phyloP scores from a whole-genome alignment of 2,797 vertebrate genomes.

The Anguilla anguilla region DNA sequence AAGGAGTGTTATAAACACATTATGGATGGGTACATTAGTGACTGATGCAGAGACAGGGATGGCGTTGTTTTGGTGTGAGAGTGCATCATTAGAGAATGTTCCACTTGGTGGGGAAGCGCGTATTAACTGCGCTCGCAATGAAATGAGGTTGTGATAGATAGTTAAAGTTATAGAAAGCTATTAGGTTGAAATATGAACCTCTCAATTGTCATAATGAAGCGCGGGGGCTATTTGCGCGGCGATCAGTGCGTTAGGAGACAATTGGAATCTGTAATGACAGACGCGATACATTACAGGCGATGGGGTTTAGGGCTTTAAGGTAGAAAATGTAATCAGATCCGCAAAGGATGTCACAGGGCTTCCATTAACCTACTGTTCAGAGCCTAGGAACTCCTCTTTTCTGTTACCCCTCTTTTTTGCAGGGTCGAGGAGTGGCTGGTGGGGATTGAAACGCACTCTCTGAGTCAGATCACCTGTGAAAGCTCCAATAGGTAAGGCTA shows the following conservation, averaged over 20 bases:
- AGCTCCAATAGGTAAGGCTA: background rate
- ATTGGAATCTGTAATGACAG: conserved; percentile 75
- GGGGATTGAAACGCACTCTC: conserved; percentile 37
- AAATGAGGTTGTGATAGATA: conserved; percentile 92
- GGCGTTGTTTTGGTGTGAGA: conserved; percentile 82
- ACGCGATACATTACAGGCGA: conserved; percentile 70
- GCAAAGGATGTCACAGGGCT: conserved; percentile 62
- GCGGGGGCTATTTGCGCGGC: conserved; percentile 75
- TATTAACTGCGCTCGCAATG: conserved; percentile 79
- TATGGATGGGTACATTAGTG: conserved; percentile 86
- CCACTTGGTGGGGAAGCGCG: conserved; percentile 83
- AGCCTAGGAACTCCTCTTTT: conserved; percentile 58
- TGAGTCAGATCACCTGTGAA: background rate
- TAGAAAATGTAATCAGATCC: conserved; percentile 73
- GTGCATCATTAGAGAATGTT: conserved; percentile 86
- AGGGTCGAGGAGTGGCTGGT: conserved; percentile 36
- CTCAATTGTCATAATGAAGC: conserved; percentile 85
- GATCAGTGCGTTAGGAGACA: conserved; percentile 79
- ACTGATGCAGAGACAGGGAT: conserved; percentile 78
- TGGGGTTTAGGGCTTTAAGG: conserved; percentile 60
- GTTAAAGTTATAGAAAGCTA: conserved; percentile 86
- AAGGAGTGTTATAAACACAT: conserved; percentile 80
- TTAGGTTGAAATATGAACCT: conserved; percentile 86
- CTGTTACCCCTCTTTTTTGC: conserved; percentile 51
- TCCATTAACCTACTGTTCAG: conserved; percentile 60